A percentile compares a stretch with the other conserved stretches of the same genome.
Evolutionary conservation across 92 coral and sea anemone genomes (phyloP).

Genomic region (Parazoanthus atlanticus): DNA sequence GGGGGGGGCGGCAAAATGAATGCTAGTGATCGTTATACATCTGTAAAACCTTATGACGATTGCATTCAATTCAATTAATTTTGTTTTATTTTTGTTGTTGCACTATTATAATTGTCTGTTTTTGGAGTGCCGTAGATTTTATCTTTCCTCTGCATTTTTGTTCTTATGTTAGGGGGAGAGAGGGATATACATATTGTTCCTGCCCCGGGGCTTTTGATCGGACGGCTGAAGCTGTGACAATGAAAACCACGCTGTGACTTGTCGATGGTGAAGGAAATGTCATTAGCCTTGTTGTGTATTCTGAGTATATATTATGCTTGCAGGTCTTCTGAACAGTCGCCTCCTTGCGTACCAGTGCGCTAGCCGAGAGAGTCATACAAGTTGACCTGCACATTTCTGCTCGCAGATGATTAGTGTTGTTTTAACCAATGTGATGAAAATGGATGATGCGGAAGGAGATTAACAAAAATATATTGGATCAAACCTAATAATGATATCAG

Average conservation of each 20-base stretch:
- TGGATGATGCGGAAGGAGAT: not conserved
- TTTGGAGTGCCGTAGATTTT: no score
- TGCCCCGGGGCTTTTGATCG: not conserved
- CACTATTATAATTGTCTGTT: not conserved
- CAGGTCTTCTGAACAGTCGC: not conserved
- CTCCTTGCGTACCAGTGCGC: not conserved
- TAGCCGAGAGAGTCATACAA: not conserved
- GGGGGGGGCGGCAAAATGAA: no score
- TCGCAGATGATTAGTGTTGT: not conserved
- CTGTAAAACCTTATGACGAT: not conserved
- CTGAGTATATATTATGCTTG: not conserved
- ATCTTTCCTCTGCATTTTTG: no score
- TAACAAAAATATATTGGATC: not conserved
- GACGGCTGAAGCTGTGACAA: not conserved
- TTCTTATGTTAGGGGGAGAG: no score
- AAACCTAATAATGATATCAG: not conserved
- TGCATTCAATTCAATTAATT: not conserved
- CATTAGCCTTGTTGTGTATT: conserved; percentile 8
- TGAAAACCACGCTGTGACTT: not conserved
- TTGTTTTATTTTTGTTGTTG: not conserved
- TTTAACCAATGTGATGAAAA: conserved; percentile 1
- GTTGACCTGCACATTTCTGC: not conserved
- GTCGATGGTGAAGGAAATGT: not conserved
- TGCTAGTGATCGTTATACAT: not conserved
- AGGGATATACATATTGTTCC: not conserved